phyloP scores from a whole-genome alignment of 2,113 vertebrate species.

The Festucalex cinctus region DNA sequence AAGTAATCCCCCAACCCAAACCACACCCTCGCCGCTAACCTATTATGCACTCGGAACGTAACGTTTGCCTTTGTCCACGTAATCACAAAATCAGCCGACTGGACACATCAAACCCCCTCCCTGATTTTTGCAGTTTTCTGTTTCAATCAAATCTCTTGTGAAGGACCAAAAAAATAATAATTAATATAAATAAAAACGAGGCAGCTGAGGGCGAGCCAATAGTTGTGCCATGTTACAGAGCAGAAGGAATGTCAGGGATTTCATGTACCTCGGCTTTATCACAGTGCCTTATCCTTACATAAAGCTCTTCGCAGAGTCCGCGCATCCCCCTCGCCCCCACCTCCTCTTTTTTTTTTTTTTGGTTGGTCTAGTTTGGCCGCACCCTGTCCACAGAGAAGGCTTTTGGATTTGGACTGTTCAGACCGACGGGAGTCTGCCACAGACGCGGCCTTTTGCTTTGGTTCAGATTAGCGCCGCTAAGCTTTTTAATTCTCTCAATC shows the following conservation, averaged over 20 bases:
- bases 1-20: background rate
- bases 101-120: constrained; percentile 12
- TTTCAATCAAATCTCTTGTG: constrained; percentile 42
- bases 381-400: constrained; percentile 56
- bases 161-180: constrained; percentile 67
- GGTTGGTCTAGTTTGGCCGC: constrained; percentile 20
- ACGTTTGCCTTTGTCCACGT: constrained; percentile 55
- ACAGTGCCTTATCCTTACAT: constrained; percentile 80
- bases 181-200: constrained; percentile 28
- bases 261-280: constrained; percentile 81
- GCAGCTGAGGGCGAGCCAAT: constrained; percentile 50
- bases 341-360: background rate
- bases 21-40: constrained; percentile 48
- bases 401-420: constrained; percentile 68
- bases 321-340: constrained; percentile 10
- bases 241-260: constrained; percentile 81
- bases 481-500: constrained; percentile 44
- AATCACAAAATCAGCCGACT: constrained; percentile 30
- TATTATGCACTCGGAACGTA: constrained; percentile 58
- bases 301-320: constrained; percentile 67
- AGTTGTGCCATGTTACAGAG: constrained; percentile 73
- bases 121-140: constrained; percentile 33
- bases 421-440: constrained; percentile 39
- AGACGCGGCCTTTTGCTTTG: constrained; percentile 30
- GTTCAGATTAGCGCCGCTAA: constrained; percentile 47